Evolutionary conservation across 2,113 vertebrate species (phyloP).

Genomic region (Indicator maculatus): DNA sequence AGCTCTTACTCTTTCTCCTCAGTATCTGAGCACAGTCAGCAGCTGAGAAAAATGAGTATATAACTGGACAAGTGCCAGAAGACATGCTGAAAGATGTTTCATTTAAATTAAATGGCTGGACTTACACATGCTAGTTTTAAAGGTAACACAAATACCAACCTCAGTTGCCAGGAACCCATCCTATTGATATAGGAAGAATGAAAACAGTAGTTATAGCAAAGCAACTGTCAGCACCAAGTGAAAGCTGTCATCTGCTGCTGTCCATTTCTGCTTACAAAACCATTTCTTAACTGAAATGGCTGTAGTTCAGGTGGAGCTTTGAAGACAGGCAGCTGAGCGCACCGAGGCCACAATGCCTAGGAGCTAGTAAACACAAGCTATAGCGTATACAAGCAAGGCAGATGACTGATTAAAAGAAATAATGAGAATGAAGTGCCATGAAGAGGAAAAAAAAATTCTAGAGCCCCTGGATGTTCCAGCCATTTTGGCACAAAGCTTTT

Average conservation of each 20-base stretch:
- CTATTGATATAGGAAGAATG: conserved; percentile 63
- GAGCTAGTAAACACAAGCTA: neutral
- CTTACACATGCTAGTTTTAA: neutral
- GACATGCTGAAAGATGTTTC: neutral
- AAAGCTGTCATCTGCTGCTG: conserved; percentile 30
- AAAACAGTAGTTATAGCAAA: conserved; percentile 77
- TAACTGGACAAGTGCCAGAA: conserved; percentile 29
- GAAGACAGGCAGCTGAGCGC: neutral
- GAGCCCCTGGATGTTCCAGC: neutral
- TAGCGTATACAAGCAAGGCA: neutral
- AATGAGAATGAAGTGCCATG: neutral
- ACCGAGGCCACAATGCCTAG: neutral
- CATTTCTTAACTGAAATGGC: conserved; percentile 7
- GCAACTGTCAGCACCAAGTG: conserved; percentile 39
- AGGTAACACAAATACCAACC: conserved; percentile 17
- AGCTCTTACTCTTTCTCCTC: conserved; percentile 23
- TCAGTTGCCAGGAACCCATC: conserved; percentile 57
- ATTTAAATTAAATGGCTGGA: conserved; percentile 29
- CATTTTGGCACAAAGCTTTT: conserved; percentile 9
- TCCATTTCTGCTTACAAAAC: conserved; percentile 38
- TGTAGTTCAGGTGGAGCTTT: neutral
- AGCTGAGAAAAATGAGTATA: conserved; percentile 3
- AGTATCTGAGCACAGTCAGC: neutral
- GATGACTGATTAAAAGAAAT: neutral
- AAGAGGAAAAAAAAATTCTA: neutral